These are phyloP conservation scores for Lamellibrachia luymesi DNA, from an alignment of 1,140 invertebrate species.

Conservation along the genomic window DNA sequence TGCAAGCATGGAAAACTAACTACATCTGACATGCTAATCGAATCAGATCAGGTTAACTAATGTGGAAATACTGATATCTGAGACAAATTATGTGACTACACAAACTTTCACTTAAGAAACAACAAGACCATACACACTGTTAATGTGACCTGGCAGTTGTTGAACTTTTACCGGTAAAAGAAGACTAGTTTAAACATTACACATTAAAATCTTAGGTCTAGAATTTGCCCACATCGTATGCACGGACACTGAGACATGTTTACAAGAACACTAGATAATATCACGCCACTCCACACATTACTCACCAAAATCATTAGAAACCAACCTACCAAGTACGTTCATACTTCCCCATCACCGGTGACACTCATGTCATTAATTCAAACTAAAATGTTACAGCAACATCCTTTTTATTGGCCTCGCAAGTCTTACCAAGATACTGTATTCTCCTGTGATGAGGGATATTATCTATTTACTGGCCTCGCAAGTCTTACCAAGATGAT, in stretches of 20 bases:
- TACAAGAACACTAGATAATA: background rate
- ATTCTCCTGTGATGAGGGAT: background rate
- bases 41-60: background rate
- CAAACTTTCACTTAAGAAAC: background rate
- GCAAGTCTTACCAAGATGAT: background rate
- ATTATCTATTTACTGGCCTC: background rate
- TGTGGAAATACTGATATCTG: background rate
- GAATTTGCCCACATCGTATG: background rate
- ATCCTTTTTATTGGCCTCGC: background rate
- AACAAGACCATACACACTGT: background rate
- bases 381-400: background rate
- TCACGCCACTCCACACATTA: background rate
- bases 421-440: background rate
- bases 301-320: background rate
- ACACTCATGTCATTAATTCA: background rate
- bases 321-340: background rate
- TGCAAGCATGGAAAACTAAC: background rate
- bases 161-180: background rate
- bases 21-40: background rate
- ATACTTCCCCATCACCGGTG: background rate
- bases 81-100: background rate
- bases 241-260: background rate
- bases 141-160: background rate
- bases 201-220: background rate
- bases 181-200: background rate